A percentile compares a stretch with the other conserved stretches of the same genome.
Conservation (phyloP, 2,888 invertebrate genomes). For the Shargacucullia verbasci region DNA sequence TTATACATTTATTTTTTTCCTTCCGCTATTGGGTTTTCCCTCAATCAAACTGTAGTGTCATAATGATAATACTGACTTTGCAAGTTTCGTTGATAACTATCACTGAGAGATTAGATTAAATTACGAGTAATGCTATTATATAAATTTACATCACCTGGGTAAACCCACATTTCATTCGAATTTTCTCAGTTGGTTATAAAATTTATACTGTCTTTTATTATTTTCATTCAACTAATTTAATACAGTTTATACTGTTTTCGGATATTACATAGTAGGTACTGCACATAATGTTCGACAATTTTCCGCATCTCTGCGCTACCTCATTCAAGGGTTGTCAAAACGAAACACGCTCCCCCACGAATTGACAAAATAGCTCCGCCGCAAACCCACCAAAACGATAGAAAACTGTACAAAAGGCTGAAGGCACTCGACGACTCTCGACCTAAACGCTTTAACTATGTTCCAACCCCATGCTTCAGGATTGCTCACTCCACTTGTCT, state of each 20-base stretch:
- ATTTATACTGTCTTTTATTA: no score
- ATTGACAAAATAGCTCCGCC: conserved; percentile 85
- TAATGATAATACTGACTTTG: conserved; percentile 18
- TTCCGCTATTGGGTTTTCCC: conserved; percentile 16
- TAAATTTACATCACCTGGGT: not conserved
- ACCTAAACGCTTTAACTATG: conserved; percentile 89
- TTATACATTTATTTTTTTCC: conserved; percentile 6
- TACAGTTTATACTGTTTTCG: conserved; percentile 3
- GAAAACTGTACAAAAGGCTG: conserved; percentile 86
- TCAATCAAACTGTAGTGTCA: conserved; percentile 1
- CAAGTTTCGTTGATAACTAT: conserved; percentile 17
- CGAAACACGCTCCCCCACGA: conserved; percentile 77
- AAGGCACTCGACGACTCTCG: conserved; percentile 81
- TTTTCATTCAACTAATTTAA: no score
- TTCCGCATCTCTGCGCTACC: conserved; percentile 65
- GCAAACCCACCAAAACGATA: conserved; percentile 82
- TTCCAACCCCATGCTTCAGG: conserved; percentile 86
- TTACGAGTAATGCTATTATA: not conserved
- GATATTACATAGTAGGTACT: conserved; percentile 33
- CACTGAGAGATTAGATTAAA: conserved; percentile 23
- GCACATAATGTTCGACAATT: conserved; percentile 61
- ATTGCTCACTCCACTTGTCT: conserved; percentile 89
- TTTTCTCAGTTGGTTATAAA: not conserved
- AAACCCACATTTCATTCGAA: not conserved
- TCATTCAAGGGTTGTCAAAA: conserved; percentile 78